These are phyloP conservation scores for zebrafish (Danio rerio) DNA, from an alignment of 2,113 vertebrate genomes.

Conservation along the genomic window DNA sequence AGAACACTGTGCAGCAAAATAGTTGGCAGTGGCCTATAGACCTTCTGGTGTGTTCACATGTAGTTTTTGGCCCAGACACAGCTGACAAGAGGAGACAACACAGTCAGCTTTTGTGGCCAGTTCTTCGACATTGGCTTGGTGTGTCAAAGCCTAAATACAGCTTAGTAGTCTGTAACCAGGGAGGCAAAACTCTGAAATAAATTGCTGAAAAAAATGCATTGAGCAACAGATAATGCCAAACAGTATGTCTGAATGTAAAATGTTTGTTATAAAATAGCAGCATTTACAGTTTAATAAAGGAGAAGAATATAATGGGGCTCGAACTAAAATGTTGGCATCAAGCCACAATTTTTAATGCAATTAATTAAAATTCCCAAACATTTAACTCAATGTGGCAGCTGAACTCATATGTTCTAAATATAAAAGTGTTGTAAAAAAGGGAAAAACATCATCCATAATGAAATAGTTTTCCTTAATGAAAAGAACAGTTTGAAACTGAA, in stretches of 20 bases:
- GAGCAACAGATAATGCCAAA: slow-evolving; percentile 6
- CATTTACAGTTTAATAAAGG: slow-evolving; percentile 7
- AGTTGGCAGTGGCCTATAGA: too few relatives aligned
- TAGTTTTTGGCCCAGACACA: too few relatives aligned
- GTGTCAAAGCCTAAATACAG: not conserved
- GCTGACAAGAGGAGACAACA: too few relatives aligned
- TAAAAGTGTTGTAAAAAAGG: not conserved
- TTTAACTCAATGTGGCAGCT: slow-evolving; percentile 31
- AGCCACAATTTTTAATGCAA: slow-evolving; percentile 2
- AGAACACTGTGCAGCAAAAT: too few relatives aligned
- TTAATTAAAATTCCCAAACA: slow-evolving; percentile 20
- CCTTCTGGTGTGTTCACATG: too few relatives aligned
- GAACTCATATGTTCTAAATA: not conserved
- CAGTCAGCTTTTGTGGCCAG: too few relatives aligned
- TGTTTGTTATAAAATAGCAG: not conserved
- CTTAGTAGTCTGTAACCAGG: not conserved
- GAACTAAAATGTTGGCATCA: slow-evolving; percentile 25
- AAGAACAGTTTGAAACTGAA: not conserved
- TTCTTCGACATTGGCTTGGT: too few relatives aligned
- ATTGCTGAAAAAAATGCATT: not conserved
- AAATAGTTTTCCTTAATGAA: not conserved
- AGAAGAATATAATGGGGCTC: slow-evolving; percentile 2
- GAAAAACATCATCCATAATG: not conserved
- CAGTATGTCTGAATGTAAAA: slow-evolving; percentile 6
- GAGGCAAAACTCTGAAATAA: not conserved